A percentile compares a stretch with the other conserved stretches of the same genome.
Conservation (phyloP, 2,888 invertebrate species). For the Ceriagrion tenellum region DNA sequence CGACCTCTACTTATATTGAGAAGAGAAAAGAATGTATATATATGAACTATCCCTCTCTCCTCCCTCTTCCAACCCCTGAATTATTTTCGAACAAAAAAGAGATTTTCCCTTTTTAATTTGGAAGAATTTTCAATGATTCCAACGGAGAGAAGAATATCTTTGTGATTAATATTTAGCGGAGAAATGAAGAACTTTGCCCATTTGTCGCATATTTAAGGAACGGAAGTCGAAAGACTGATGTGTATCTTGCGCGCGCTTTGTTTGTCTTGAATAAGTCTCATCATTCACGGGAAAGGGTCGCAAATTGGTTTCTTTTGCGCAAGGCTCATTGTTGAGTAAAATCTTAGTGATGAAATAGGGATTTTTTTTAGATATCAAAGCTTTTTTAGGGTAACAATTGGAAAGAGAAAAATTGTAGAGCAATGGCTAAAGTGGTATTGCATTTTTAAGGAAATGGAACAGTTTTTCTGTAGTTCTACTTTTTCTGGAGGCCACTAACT, state of each 20-base stretch:
- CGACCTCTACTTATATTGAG: constrained; percentile 14
- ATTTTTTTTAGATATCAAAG: neutral
- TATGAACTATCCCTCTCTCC: neutral
- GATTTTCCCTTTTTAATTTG: constrained; percentile 52
- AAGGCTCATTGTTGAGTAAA: neutral
- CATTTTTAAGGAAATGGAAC: too few relatives aligned
- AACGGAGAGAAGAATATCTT: neutral
- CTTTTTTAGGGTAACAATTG: neutral
- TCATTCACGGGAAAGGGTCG: neutral
- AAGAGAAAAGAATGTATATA: neutral
- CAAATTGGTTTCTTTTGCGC: neutral
- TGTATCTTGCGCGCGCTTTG: neutral
- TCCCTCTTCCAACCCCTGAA: neutral
- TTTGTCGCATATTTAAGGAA: constrained; percentile 34
- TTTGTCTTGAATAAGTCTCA: neutral
- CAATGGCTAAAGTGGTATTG: too few relatives aligned
- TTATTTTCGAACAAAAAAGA: constrained; percentile 41
- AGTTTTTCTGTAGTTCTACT: too few relatives aligned
- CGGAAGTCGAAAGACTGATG: constrained; percentile 52
- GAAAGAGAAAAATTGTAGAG: neutral
- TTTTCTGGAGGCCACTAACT: too few relatives aligned
- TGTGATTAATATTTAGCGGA: constrained; percentile 21
- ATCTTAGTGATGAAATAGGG: neutral
- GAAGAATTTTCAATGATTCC: constrained; percentile 45
- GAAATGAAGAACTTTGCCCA: constrained; percentile 47